Evolutionary conservation across 2,888 invertebrate species (phyloP), one percentile per base, ranked within the genome.

Genomic region (Drosophila melanosoma): DNA sequence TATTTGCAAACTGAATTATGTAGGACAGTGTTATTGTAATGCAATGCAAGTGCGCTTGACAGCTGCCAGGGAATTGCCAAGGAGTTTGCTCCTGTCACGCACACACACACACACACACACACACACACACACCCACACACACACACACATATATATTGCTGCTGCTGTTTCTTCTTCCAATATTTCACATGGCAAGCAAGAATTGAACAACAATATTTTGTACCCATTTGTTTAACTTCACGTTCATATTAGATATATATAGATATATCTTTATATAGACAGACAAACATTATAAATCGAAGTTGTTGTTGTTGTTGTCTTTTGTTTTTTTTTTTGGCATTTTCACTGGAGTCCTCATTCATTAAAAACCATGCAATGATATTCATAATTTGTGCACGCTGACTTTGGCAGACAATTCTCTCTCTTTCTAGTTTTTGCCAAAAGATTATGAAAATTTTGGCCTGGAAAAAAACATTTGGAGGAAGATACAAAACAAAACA

Each of bases 381-480:
- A 82, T 82, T 83, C 82, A 82, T 82, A 82, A 78, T 82, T 82
- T 83, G 70, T 69, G 68, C 81, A 72, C 77, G 71, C 76, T 52
- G 79, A 20, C 15, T 20, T 42, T 42, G 42, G 45, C 65, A 48
- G 59, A 74, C 76, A 73, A 90, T 86, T 85, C 87, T 81, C 88
- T 75, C 76, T 17, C 26, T 49, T 88, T 77, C 74, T 71, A 73
- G 80, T 78, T 83, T 45, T 83, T 79, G 82, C 90, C 90, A 90
- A 91, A 90, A 91, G 87, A 90, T 90, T 90, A 90, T 90, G 90
- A 90, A 91, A 90, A 90, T 90, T 91, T 90, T 89, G 91, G 90
- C 90, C 90, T 91, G 81, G 79, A 90, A 89, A 86, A 67, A 35
- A 29, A n/a, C 17, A 38, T 59, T 61, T 20, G 33, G 49, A 42